Conservation (phyloP, 2,113 vertebrate genomes). For the Panthera leo region DNA sequence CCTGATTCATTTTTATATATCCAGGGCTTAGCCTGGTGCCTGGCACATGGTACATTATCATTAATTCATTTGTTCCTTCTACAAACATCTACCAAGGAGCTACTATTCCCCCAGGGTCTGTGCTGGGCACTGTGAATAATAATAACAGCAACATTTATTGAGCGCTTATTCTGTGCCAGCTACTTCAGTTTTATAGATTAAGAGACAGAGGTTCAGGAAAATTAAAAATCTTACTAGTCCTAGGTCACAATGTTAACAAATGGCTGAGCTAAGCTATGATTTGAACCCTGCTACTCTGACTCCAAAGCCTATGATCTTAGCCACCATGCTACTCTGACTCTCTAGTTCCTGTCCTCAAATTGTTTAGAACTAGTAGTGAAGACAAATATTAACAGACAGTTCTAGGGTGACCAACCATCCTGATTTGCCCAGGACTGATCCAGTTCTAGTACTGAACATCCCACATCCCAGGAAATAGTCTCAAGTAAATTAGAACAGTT, state of each 20-base stretch:
- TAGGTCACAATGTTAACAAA: neutral
- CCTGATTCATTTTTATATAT: neutral
- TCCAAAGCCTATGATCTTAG: neutral
- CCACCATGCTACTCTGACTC: neutral
- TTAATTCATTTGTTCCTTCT: conserved; percentile 5
- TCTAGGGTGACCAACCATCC: neutral
- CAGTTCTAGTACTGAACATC: neutral
- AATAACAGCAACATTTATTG: neutral
- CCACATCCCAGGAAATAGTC: neutral
- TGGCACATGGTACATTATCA: neutral
- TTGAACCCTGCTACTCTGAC: neutral
- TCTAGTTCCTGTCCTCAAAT: neutral
- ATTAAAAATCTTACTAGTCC: neutral
- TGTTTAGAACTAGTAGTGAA: neutral
- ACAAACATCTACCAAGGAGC: neutral
- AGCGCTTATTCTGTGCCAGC: neutral
- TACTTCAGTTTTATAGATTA: neutral
- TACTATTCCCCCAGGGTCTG: neutral
- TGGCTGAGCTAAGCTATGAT: neutral
- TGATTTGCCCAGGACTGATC: neutral
- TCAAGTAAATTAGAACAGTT: neutral
- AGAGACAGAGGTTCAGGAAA: neutral
- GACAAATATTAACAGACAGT: neutral
- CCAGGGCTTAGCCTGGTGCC: neutral
- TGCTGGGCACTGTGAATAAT: neutral